Base-by-base conservation (phyloP, 2,113 vertebrate species). In the Tautogolabrus adspersus region DNA sequence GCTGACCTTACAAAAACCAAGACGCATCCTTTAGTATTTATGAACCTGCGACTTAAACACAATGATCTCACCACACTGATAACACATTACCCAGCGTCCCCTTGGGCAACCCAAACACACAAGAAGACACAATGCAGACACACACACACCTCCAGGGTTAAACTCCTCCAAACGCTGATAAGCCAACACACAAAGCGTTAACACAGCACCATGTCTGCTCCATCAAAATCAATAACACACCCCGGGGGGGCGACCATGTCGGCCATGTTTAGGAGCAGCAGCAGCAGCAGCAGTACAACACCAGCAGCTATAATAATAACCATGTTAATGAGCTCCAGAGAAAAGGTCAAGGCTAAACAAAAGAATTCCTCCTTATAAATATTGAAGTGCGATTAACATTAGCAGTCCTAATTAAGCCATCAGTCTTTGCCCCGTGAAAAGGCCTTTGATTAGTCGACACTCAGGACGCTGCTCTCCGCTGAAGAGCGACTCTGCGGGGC, bases 301-400 rank as follows among this genome's bases (percentile, higher is more conserved):
- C 86, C 84, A 55, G 72, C 63, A 61, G 75, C 80, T 76, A 85
- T 79, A 89, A 89, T 76, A 86, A 89, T 76, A 86, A 83, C 79
- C 83, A 80, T 90, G 91, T 82, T 94, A 94, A 94, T 94, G 92
- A 93, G 89, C 90, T 81, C 75, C 77, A 76, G 59, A 11, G 56
- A 78, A 93, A 93, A 95, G 94, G 94, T 95, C 94, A 94, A 92
- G 87, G 89, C 92, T 84, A 92, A 95, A 93, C 90, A 93, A 94
- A 93, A 93, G 81, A 90, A 88, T 77, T 89, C 77, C 79, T 57
- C 73, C 87, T 92, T 88, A 94, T 94, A 93, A 95, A 95, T 94
- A 94, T 94, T 93, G 91, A 92, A 93, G 82, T 82, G 68, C 93
- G 91, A 94, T 94, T 94, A 93, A 87, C 86, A 91, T 92, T 88